A percentile compares a stretch with the other conserved stretches of the same genome.
Conservation (phyloP, 2,888 invertebrate genomes). For the Brachylomia viminalis region DNA sequence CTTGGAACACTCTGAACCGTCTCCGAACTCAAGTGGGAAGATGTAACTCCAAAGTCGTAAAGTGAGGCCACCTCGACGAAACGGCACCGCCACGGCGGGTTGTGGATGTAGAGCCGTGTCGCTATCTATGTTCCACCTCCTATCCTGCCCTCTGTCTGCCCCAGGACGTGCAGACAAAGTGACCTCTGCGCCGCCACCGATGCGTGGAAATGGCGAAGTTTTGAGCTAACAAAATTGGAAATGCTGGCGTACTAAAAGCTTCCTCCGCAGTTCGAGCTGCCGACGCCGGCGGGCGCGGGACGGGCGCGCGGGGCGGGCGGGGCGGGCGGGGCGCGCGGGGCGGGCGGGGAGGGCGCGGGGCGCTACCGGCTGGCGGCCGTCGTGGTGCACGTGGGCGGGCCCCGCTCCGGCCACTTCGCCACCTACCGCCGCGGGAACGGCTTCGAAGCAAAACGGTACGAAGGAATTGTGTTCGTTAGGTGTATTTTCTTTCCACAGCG, state of each 20-base stretch:
- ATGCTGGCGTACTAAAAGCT: fast-evolving
- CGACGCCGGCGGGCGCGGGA: slow-evolving; percentile 68
- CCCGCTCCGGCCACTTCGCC: slow-evolving; percentile 98
- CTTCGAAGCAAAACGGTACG: slow-evolving; percentile 86
- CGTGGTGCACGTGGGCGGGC: slow-evolving; percentile 97
- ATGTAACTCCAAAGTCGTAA: neutral
- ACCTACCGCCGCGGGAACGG: slow-evolving; percentile 96
- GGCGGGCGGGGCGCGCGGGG: slow-evolving; percentile 57
- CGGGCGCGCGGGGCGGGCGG: slow-evolving; percentile 71
- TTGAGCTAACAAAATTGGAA: neutral
- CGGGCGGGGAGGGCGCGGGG: slow-evolving; percentile 52
- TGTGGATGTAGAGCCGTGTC: neutral
- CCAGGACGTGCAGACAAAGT: no score
- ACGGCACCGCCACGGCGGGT: no score
- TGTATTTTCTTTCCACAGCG: neutral
- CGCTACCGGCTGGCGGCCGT: slow-evolving; percentile 95
- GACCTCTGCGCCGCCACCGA: no score
- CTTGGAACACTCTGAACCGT: neutral
- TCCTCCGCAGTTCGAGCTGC: slow-evolving; percentile 85
- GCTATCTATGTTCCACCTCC: no score
- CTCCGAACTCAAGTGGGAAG: neutral
- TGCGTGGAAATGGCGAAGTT: no score
- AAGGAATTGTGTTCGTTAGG: neutral
- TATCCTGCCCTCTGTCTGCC: no score
- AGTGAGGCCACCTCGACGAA: neutral